Conservation (phyloP, 2,113 vertebrate species). For the Sarotherodon lohbergeri region DNA sequence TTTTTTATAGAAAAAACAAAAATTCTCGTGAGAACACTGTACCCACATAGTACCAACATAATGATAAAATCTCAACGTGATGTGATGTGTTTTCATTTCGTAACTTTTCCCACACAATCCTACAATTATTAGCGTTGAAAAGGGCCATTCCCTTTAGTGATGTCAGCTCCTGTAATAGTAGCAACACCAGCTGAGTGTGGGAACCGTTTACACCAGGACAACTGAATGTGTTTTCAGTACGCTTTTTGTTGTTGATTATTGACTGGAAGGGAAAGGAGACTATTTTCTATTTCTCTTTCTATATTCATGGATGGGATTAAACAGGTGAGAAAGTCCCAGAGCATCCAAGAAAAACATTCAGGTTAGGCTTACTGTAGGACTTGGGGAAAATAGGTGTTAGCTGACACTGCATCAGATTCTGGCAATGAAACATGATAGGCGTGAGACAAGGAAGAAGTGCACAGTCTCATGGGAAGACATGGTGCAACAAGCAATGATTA, state of each 20-base stretch:
- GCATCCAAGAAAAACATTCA: not conserved
- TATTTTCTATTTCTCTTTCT: not conserved
- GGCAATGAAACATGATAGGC: constrained; percentile 32
- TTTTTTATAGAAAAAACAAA: not conserved
- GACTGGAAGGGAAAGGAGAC: not conserved
- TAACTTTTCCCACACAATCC: not conserved
- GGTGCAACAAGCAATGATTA: not conserved
- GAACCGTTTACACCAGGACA: not conserved
- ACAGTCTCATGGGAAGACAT: not conserved
- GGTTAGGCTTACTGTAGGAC: not conserved
- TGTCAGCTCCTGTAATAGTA: not conserved
- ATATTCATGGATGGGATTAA: not conserved
- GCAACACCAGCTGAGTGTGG: not conserved
- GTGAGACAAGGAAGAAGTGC: constrained; percentile 32
- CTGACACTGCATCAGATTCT: not conserved
- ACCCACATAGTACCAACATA: not conserved
- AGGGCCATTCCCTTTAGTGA: not conserved
- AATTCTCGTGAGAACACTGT: not conserved
- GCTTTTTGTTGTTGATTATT: not conserved
- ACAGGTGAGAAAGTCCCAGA: not conserved
- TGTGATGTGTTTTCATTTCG: not conserved
- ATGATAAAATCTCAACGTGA: not conserved
- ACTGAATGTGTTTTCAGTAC: not conserved
- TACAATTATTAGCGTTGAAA: not conserved
- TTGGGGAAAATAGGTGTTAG: not conserved